phyloP scores from a whole-genome alignment of 2,888 invertebrate species.

The Apotomis betuletana region DNA sequence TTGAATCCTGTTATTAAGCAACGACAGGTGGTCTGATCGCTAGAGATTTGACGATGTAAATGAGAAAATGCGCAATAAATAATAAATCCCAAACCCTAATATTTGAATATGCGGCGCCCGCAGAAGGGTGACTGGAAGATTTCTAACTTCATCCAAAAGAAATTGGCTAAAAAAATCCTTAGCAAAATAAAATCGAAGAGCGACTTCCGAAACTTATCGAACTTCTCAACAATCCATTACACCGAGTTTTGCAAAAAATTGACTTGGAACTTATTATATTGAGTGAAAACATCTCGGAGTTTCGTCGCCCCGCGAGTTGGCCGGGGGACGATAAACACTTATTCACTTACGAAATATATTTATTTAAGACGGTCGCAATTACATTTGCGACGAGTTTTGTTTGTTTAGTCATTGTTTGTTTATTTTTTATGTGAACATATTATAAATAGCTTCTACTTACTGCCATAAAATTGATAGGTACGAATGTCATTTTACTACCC shows the following conservation, averaged over 20 bases:
- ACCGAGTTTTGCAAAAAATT: constrained; percentile 81
- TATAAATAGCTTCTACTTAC: too few relatives aligned
- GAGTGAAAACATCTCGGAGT: constrained; percentile 79
- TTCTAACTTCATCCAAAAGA: constrained; percentile 74
- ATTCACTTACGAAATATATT: neutral
- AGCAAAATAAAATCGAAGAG: constrained; percentile 80
- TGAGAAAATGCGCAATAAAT: constrained; percentile 42
- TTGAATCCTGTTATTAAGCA: neutral
- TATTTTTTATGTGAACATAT: neutral
- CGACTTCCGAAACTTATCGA: constrained; percentile 83
- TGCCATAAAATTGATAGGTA: too few relatives aligned
- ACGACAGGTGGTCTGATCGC: constrained; percentile 17
- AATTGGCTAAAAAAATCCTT: constrained; percentile 82
- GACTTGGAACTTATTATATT: constrained; percentile 82
- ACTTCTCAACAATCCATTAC: constrained; percentile 83
- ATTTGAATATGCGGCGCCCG: constrained; percentile 52
- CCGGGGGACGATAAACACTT: constrained; percentile 35
- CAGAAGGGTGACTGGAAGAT: constrained; percentile 77
- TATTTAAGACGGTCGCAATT: constrained; percentile 12
- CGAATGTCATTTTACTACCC: too few relatives aligned
- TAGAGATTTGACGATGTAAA: constrained; percentile 1
- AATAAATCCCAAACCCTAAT: constrained; percentile 54
- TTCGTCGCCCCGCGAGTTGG: constrained; percentile 70
- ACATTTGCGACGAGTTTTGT: constrained; percentile 5
- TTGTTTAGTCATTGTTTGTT: neutral